Conservation (phyloP, 2,888 invertebrate genomes). For the Molorchus minor region DNA sequence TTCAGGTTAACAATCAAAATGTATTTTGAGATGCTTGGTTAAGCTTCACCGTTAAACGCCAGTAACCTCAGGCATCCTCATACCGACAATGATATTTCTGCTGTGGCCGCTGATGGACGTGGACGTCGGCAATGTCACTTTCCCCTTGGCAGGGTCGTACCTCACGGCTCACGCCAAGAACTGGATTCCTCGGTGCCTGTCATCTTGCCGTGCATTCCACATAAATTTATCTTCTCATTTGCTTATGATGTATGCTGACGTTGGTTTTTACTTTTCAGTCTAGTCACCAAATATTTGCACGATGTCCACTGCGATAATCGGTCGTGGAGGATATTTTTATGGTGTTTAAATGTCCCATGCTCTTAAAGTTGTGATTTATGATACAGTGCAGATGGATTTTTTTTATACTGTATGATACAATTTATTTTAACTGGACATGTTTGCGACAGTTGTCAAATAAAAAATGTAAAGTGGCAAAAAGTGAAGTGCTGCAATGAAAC, state of each 20-base stretch:
- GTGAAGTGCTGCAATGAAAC: too few relatives aligned
- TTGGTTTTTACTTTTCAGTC: constrained; percentile 12
- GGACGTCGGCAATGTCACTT: constrained; percentile 40
- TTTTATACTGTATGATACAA: too few relatives aligned
- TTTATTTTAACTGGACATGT: too few relatives aligned
- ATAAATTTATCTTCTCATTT: constrained; percentile 35
- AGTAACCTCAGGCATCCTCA: constrained; percentile 16
- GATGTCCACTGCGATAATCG: background rate
- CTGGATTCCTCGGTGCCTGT: constrained; percentile 40
- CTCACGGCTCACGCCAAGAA: constrained; percentile 42
- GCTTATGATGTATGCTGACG: constrained; percentile 31
- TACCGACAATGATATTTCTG: constrained; percentile 19
- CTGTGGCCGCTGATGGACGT: constrained; percentile 26
- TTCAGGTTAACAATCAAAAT: too few relatives aligned
- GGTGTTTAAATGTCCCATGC: too few relatives aligned
- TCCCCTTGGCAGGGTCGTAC: constrained; percentile 38
- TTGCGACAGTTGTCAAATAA: too few relatives aligned
- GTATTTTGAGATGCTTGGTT: too few relatives aligned
- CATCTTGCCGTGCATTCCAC: constrained; percentile 38
- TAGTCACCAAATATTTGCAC: constrained; percentile 5
- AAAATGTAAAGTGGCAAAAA: too few relatives aligned
- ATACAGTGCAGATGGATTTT: too few relatives aligned
- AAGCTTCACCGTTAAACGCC: constrained; percentile 5
- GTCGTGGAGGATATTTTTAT: background rate
- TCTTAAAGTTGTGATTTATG: too few relatives aligned